Evolutionary conservation across 2,797 vertebrate species (phyloP).

Genomic region (Pseudochirops cupreus): DNA sequence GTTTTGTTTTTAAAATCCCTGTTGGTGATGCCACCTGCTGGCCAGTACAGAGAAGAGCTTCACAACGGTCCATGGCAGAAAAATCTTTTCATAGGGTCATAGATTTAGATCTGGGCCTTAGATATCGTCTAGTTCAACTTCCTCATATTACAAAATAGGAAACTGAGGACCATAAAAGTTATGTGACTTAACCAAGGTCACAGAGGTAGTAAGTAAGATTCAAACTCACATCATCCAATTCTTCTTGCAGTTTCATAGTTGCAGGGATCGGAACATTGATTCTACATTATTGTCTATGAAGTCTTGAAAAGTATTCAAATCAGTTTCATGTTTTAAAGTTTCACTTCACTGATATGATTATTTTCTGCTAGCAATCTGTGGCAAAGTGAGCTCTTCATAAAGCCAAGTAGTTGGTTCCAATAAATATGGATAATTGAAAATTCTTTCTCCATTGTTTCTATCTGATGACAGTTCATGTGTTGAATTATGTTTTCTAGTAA

Average conservation of each 20-base stretch:
- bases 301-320: neutral
- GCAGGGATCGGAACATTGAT: neutral
- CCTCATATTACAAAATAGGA: neutral
- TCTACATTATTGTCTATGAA: neutral
- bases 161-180: neutral
- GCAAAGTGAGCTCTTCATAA: neutral
- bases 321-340: neutral
- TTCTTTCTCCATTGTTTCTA: neutral
- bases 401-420: neutral
- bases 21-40: conserved; percentile 72
- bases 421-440: neutral
- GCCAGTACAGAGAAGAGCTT: neutral
- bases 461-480: neutral
- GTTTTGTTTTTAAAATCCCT: conserved; percentile 72
- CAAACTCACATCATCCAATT: neutral
- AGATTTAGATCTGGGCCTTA: neutral
- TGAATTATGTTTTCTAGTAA: neutral
- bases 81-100: neutral
- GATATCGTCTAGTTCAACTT: neutral
- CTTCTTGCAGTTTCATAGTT: neutral
- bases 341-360: neutral
- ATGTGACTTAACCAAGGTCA: neutral
- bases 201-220: neutral
- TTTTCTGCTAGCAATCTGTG: neutral
- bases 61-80: neutral